Evolutionary conservation across 2,888 invertebrate genomes (phyloP).

Genomic region (Megalurothrips usitatus): DNA sequence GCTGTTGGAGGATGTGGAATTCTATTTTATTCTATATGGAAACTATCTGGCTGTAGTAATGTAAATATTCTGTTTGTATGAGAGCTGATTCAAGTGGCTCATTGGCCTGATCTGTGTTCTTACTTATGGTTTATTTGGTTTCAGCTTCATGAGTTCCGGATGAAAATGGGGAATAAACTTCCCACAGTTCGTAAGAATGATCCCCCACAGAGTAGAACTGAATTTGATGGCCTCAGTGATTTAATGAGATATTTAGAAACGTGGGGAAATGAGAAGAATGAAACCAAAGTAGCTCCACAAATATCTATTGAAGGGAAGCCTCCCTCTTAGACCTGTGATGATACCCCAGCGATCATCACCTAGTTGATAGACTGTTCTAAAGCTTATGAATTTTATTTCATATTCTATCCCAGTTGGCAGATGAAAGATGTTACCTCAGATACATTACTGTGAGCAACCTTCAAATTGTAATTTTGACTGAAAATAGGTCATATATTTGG

Average conservation of each 20-base stretch:
- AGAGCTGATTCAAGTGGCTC: not conserved
- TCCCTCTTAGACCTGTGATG: not conserved
- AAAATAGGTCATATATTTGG: not conserved
- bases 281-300: not conserved
- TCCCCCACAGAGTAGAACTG: conserved; percentile 75
- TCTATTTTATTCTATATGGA: conserved; percentile 80
- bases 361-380: no score
- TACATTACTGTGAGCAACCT: no score
- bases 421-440: no score
- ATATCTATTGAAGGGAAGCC: not conserved
- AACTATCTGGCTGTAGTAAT: conserved; percentile 77
- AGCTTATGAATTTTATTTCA: no score
- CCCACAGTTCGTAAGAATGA: conserved; percentile 73
- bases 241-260: conserved; percentile 70
- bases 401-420: no score
- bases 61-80: conserved; percentile 52
- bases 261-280: not conserved
- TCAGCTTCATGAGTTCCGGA: conserved; percentile 75
- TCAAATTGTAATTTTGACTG: no score
- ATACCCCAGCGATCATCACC: no score
- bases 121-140: conserved; percentile 39
- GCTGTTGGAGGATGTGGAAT: conserved; percentile 79
- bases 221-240: conserved; percentile 80
- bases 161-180: conserved; percentile 70
- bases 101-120: conserved; percentile 28